Evolutionary conservation across 1,140 invertebrate genomes (phyloP), one percentile per base, ranked within the genome.

Genomic region (Bactericera cockerelli): DNA sequence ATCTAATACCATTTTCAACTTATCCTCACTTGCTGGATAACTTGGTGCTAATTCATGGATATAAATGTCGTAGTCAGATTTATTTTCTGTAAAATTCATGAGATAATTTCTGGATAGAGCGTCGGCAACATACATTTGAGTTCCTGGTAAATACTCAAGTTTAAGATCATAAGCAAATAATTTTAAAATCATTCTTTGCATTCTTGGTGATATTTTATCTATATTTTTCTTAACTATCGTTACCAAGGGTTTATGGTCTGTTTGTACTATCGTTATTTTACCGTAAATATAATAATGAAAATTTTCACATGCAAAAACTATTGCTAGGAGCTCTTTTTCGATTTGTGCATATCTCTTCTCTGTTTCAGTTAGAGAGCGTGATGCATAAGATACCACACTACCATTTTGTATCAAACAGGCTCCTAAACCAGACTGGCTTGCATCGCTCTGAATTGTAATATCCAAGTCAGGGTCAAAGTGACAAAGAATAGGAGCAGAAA

Each of bases 211-310:
- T 26, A 69, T 65, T 61, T 68, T 67, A 25, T 68, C 60, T 22
- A 76, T 26, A 13, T 66, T 59, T 63, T 75, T 73, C 21, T 67
- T 66, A 28, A 72, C 69, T 33, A 75, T 69, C 16, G 58, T 56
- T 13, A 68, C 62, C 19, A 74, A 58, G 11, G 70, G 71, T 61
- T 70, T 69, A 63, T 74, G 72, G 61, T 73, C 72, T 14, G 65
- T 70, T 64, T 74, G 66, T 3, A 71, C 65, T 6, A 67, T 61
- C n/a, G 70, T 61, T 58, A 63, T 58, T 36, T 59, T 61, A 11
- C 68, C 70, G 61, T 66, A 67, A 21, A 72, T 62, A 56, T 62
- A 68, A 31, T 67, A 36, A 36, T 69, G 66, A 63, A 70, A 71
- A 58, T 66, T 66, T 6, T 61, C 49, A 53, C 64, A 64, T 6